A percentile compares a stretch with the other conserved stretches of the same genome.
These are phyloP conservation scores for Euglossa dilemma DNA, from an alignment of 1,140 invertebrate genomes.

Conservation along the genomic window DNA sequence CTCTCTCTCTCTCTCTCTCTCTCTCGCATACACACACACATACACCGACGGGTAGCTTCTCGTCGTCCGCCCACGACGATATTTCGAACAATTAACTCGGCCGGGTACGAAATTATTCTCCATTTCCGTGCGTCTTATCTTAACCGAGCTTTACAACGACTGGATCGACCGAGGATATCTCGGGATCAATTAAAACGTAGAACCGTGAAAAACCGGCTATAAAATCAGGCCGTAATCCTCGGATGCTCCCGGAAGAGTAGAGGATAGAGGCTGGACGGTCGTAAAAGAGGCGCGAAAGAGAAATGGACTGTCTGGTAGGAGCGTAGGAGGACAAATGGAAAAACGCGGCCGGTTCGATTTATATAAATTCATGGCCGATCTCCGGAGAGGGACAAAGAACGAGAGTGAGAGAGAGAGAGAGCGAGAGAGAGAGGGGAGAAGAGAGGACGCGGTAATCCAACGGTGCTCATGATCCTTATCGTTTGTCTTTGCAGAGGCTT, in stretches of 20 bases:
- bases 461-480: constrained; percentile 48
- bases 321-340: not conserved
- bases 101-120: too few relatives aligned
- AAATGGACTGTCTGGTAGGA: constrained; percentile 5
- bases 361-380: constrained; percentile 31
- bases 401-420: not conserved
- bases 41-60: not conserved
- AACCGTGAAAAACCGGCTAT: too few relatives aligned
- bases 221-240: too few relatives aligned
- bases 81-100: not conserved
- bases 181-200: too few relatives aligned
- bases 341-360: constrained; percentile 10
- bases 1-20: not conserved
- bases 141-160: too few relatives aligned
- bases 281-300: not conserved
- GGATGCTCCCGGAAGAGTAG: too few relatives aligned
- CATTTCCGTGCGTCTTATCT: too few relatives aligned
- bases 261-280: not conserved
- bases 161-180: too few relatives aligned
- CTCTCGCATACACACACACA: not conserved
- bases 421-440: too few relatives aligned
- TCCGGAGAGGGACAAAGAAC: not conserved
- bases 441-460: not conserved
- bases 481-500: constrained; percentile 90
- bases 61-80: not conserved